phyloP scores from a whole-genome alignment of 2,113 vertebrate genomes.

The Pleuronectes platessa region DNA sequence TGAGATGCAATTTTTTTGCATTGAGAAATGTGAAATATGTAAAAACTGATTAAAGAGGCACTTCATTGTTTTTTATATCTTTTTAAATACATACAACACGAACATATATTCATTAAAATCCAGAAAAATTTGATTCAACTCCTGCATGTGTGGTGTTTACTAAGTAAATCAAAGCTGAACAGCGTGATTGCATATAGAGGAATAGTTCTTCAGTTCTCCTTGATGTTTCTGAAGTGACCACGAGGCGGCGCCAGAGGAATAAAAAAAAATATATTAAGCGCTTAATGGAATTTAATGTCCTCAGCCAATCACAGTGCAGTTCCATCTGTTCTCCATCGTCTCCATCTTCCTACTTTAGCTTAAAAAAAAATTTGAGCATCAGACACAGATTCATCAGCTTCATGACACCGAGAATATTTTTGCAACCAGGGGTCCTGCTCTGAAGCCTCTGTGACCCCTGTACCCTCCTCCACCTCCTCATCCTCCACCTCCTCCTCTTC shows the following conservation, averaged over 20 bases:
- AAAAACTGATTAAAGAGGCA: no score
- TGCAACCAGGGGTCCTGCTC: constrained; percentile 18
- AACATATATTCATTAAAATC: no score
- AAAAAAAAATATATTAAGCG: background rate
- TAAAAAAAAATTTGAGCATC: background rate
- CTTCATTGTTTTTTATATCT: no score
- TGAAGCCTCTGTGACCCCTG: constrained; percentile 28
- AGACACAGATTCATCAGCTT: background rate
- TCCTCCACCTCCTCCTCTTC: background rate
- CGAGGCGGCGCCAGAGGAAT: background rate
- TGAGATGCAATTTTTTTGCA: no score
- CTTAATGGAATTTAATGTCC: constrained; percentile 19
- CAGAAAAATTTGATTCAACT: no score
- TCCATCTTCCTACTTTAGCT: background rate
- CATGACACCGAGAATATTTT: constrained; percentile 12
- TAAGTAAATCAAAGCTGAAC: no score
- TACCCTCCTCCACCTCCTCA: background rate
- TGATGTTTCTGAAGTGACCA: no score
- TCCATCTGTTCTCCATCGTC: background rate
- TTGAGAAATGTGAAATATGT: no score
- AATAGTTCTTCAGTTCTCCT: no score
- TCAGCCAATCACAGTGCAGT: background rate
- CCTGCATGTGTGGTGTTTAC: no score
- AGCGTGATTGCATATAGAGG: no score
- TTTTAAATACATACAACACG: no score